Conservation (phyloP, 2,113 vertebrate species). For the Xiphophorus hellerii region DNA sequence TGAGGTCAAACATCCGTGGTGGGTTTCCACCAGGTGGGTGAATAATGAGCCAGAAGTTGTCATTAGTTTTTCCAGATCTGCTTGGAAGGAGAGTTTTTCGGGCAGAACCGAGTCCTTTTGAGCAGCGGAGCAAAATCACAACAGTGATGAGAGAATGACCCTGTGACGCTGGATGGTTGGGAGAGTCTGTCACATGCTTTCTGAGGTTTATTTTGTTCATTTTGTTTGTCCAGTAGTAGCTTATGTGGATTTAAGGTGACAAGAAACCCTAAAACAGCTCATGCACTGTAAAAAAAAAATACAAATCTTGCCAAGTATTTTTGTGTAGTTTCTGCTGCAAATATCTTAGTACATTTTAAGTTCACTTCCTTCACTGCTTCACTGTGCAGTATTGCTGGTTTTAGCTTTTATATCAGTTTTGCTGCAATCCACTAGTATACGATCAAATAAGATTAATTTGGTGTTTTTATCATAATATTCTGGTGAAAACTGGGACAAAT, state of each 20-base stretch:
- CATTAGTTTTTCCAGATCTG: slow-evolving; percentile 46
- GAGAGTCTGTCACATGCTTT: background rate
- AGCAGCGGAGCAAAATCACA: slow-evolving; percentile 30
- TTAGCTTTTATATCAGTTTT: background rate
- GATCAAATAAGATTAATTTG: too few species aligned
- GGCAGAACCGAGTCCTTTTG: slow-evolving; percentile 32
- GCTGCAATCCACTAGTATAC: too few species aligned
- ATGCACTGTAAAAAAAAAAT: too few species aligned
- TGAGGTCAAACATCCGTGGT: slow-evolving; percentile 40
- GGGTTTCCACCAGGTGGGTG: slow-evolving; percentile 24
- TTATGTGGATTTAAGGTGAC: too few species aligned
- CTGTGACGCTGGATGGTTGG: background rate
- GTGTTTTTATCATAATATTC: too few species aligned
- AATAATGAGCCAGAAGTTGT: slow-evolving; percentile 31
- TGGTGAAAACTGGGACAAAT: background rate
- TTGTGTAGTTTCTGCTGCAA: too few species aligned
- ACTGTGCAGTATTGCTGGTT: too few species aligned
- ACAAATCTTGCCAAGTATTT: too few species aligned
- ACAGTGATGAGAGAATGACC: background rate
- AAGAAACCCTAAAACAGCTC: too few species aligned
- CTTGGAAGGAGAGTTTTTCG: slow-evolving; percentile 9
- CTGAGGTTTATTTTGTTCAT: background rate
- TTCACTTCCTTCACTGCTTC: too few species aligned
- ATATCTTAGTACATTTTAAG: too few species aligned
- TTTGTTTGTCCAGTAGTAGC: too few species aligned